Evolutionary conservation across 2,113 vertebrate genomes (phyloP).

Genomic region (Cisticola juncidis): DNA sequence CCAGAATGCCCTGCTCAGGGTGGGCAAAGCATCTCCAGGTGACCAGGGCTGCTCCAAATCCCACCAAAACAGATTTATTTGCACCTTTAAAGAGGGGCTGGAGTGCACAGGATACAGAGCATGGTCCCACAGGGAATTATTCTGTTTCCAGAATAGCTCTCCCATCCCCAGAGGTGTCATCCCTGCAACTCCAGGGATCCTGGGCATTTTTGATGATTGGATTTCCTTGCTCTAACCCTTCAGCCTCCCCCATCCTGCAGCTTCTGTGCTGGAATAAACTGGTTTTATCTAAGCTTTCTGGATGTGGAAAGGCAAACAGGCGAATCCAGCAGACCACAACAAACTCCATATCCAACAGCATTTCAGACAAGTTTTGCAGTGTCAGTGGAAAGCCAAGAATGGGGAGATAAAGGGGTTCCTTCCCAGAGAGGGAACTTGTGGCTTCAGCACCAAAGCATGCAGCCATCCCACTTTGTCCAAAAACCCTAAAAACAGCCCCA

Average conservation of each 20-base stretch:
- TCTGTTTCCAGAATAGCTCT: not conserved
- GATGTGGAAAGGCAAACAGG: not conserved
- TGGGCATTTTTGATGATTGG: not conserved
- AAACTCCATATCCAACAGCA: not conserved
- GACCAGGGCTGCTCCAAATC: not conserved
- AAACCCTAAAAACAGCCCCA: not conserved
- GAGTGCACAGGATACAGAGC: not conserved
- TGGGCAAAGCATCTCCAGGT: not conserved
- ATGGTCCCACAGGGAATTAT: rapidly evolving
- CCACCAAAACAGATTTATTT: not conserved
- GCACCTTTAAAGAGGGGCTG: not conserved
- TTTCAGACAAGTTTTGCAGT: not conserved
- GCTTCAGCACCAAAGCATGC: not conserved
- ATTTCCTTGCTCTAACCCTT: not conserved
- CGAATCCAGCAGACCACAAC: not conserved
- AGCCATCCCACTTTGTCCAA: not conserved
- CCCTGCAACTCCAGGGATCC: not conserved
- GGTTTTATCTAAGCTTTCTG: not conserved
- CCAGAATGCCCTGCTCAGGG: not conserved
- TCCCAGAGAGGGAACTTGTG: not conserved
- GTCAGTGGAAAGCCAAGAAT: not conserved
- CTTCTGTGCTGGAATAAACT: not conserved
- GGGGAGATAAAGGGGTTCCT: not conserved
- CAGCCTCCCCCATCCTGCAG: not conserved
- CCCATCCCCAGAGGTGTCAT: not conserved